Percentiles rank a stretch among this genome's conserved stretches.
These are phyloP conservation scores for Cephus pulcher DNA, from an alignment of 2,888 invertebrate genomes.

Conservation along the genomic window DNA sequence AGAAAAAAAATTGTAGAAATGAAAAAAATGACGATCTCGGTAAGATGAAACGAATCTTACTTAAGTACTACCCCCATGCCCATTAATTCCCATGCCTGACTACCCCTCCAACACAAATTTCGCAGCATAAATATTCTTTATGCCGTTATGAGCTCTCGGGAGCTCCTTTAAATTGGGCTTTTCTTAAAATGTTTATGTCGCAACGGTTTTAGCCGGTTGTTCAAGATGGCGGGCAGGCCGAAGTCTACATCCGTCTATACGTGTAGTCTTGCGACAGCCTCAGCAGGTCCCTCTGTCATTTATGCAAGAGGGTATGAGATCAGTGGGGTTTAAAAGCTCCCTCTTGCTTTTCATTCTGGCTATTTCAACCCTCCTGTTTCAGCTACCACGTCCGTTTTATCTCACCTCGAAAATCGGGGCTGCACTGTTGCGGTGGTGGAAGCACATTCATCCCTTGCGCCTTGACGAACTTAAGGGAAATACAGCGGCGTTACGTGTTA, in stretches of 20 bases:
- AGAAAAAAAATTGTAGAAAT: background rate
- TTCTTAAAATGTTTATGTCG: background rate
- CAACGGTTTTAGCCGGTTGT: background rate
- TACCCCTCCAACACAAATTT: background rate
- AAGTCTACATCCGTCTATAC: background rate
- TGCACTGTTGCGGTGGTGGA: background rate
- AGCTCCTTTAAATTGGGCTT: background rate
- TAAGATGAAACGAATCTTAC: background rate
- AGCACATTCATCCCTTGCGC: background rate
- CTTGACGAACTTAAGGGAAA: background rate
- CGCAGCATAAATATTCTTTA: background rate
- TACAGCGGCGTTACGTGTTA: background rate
- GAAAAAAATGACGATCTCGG: background rate
- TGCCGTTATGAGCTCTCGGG: background rate
- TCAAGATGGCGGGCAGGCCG: background rate
- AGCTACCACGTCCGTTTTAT: background rate
- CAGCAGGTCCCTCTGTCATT: conserved; percentile 25
- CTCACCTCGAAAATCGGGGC: background rate
- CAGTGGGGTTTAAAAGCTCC: conserved; percentile 41
- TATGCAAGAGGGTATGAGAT: conserved; percentile 43
- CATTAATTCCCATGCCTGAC: background rate
- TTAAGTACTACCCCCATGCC: background rate
- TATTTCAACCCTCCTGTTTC: conserved; percentile 28
- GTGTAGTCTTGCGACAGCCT: background rate
- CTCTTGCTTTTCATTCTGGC: conserved; percentile 39